A percentile compares a stretch with the other conserved stretches of the same genome.
These are phyloP conservation scores for Crax fasciolata DNA, from an alignment of 2,797 vertebrate species.

Conservation along the genomic window DNA sequence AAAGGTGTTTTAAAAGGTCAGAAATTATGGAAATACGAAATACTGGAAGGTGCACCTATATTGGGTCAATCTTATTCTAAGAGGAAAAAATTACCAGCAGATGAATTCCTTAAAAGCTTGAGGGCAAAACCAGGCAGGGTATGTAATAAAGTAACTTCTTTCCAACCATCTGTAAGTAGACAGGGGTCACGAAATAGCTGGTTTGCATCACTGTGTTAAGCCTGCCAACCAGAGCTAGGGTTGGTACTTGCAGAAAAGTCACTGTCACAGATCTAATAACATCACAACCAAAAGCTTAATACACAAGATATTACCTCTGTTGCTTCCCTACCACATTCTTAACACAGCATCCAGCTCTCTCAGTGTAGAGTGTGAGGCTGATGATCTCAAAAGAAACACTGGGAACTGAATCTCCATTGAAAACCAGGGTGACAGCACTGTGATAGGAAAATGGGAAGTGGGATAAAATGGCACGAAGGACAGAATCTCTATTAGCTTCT, in stretches of 20 bases:
- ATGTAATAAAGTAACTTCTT: not conserved
- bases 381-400: not conserved
- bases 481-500: not conserved
- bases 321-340: not conserved
- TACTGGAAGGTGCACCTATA: not conserved
- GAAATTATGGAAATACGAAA: not conserved
- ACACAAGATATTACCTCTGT: not conserved
- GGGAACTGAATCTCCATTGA: not conserved
- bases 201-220: not conserved
- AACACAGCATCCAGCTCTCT: not conserved
- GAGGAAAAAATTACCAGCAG: not conserved
- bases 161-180: slow-evolving; percentile 20
- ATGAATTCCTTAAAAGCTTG: not conserved
- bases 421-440: not conserved
- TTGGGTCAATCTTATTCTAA: not conserved
- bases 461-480: not conserved
- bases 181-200: not conserved
- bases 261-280: not conserved
- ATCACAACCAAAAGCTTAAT: not conserved
- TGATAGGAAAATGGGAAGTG: not conserved
- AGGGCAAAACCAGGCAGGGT: not conserved
- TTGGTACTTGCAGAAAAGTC: not conserved
- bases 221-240: not conserved
- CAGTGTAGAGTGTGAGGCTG: not conserved
- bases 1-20: not conserved